These are phyloP conservation scores for Casuarius casuarius DNA, from an alignment of 2,113 vertebrate species.

Conservation along the genomic window DNA sequence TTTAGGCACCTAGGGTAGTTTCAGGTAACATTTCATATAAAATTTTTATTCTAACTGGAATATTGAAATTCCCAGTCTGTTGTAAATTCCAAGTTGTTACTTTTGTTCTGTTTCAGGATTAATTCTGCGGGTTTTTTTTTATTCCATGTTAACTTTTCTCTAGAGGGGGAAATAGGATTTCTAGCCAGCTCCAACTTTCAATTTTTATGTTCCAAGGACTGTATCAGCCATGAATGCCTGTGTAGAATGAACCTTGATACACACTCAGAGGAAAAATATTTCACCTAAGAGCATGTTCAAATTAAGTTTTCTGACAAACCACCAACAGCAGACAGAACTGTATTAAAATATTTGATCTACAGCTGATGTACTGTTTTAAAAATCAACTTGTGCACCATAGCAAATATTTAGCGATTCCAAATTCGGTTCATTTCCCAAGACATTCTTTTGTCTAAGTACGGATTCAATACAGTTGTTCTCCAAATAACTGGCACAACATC, in stretches of 20 bases:
- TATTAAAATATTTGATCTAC: not conserved
- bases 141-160: not conserved
- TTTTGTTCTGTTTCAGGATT: not conserved
- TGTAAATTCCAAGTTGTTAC: not conserved
- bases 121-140: not conserved
- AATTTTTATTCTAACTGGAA: not conserved
- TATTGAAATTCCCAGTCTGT: not conserved
- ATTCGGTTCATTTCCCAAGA: not conserved
- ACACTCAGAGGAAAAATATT: not conserved
- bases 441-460: not conserved
- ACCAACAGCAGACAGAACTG: not conserved
- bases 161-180: not conserved
- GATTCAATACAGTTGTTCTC: not conserved
- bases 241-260: not conserved
- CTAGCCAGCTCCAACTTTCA: not conserved
- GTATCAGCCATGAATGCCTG: not conserved
- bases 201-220: not conserved
- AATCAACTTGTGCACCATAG: not conserved
- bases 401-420: not conserved
- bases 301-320: conserved; percentile 19
- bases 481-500: not conserved
- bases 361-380: not conserved
- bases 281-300: not conserved
- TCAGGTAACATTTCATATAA: not conserved
- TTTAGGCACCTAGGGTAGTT: not conserved